phyloP scores from a whole-genome alignment of 2,888 invertebrate species.

The Diabrotica balteata region DNA sequence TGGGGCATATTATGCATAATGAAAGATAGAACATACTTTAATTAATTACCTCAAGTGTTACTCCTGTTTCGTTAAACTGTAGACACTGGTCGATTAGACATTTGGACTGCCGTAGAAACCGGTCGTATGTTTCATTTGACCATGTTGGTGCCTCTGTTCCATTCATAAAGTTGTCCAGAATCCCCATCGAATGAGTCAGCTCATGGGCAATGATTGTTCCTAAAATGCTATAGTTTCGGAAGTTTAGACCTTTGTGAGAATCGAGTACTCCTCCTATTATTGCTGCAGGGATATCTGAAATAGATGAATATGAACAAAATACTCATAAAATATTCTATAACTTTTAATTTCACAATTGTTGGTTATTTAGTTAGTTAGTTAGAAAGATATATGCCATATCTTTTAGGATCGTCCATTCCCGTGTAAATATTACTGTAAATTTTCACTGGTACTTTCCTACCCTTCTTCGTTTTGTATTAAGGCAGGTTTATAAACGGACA shows the following conservation, averaged over 20 bases:
- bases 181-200: slow-evolving; percentile 45
- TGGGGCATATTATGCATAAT: too few species aligned
- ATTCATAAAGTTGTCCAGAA: slow-evolving; percentile 19
- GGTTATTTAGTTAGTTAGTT: too few species aligned
- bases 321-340: too few species aligned
- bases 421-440: too few species aligned
- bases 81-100: slow-evolving; percentile 46
- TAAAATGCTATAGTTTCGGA: slow-evolving; percentile 50
- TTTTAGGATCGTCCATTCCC: too few species aligned
- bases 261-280: slow-evolving; percentile 45
- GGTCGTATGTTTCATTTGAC: slow-evolving; percentile 37
- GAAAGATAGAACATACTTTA: too few species aligned
- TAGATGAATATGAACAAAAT: background rate
- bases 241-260: slow-evolving; percentile 44
- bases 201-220: slow-evolving; percentile 53
- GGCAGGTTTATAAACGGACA: too few species aligned
- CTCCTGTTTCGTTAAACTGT: slow-evolving; percentile 20
- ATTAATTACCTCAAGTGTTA: too few species aligned
- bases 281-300: slow-evolving; percentile 50
- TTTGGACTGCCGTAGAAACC: slow-evolving; percentile 34
- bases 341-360: too few species aligned
- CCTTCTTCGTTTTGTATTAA: too few species aligned
- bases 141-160: slow-evolving; percentile 31
- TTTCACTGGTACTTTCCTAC: too few species aligned
- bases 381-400: too few species aligned